phyloP scores from a whole-genome alignment of 2,797 vertebrate species.

The Sternarchorhynchus goeldii region DNA sequence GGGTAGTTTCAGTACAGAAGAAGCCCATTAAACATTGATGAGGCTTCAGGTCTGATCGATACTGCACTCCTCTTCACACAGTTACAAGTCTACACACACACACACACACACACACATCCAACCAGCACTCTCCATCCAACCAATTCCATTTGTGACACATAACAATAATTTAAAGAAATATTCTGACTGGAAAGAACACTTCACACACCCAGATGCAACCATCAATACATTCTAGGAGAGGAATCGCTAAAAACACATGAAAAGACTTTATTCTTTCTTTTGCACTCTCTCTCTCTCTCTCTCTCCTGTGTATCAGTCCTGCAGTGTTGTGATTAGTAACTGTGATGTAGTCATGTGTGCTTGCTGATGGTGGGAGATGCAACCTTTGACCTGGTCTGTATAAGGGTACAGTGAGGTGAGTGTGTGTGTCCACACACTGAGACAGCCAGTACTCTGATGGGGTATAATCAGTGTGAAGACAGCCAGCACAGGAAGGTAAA shows the following conservation, averaged over 20 bases:
- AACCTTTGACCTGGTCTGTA: too few relatives aligned
- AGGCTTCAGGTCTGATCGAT: conserved; percentile 71
- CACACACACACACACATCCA: conserved; percentile 28
- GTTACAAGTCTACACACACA: conserved; percentile 74
- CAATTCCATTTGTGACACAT: conserved; percentile 29
- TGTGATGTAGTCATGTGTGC: too few relatives aligned
- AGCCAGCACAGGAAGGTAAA: not conserved
- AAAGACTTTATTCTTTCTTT: not conserved
- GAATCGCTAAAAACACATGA: not conserved
- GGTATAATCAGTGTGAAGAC: not conserved
- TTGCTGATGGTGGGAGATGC: too few relatives aligned
- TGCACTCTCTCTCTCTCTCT: not conserved
- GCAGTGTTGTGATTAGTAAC: too few relatives aligned
- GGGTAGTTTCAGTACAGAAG: conserved; percentile 69
- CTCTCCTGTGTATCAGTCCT: too few relatives aligned
- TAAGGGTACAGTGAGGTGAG: too few relatives aligned
- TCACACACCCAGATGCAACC: conserved; percentile 30
- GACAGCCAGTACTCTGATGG: not conserved
- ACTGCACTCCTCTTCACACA: conserved; percentile 74
- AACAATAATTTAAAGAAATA: conserved; percentile 27
- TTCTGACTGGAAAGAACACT: conserved; percentile 23
- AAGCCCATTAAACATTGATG: conserved; percentile 82
- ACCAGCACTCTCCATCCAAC: conserved; percentile 8
- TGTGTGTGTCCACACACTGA: too few relatives aligned
- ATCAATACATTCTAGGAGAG: conserved; percentile 4